Percentiles rank a stretch among this genome's conserved stretches.
phyloP scores from a whole-genome alignment of 1,140 invertebrate species.

The Parasteatoda tepidariorum region DNA sequence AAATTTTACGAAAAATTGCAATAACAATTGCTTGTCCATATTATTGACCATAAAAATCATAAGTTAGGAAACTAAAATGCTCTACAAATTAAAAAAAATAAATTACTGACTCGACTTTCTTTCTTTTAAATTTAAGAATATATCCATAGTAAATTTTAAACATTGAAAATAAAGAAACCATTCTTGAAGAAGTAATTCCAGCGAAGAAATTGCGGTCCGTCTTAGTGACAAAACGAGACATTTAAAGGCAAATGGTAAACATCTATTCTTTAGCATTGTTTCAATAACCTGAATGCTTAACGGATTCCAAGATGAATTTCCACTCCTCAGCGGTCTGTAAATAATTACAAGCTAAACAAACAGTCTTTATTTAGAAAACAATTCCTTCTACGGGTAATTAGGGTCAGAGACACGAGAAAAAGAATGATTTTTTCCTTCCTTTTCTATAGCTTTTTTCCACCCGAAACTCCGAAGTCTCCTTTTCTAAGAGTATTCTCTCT shows the following conservation, averaged over 20 bases:
- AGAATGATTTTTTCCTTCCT: slow-evolving; percentile 1
- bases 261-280: neutral
- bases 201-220: no score
- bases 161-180: no score
- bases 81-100: no score
- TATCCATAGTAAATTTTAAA: no score
- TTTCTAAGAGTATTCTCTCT: neutral
- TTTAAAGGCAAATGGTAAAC: no score
- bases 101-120: neutral
- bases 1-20: no score
- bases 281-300: neutral
- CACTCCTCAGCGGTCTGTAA: slow-evolving; percentile 35
- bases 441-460: neutral
- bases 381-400: slow-evolving; percentile 44
- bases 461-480: neutral
- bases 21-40: no score
- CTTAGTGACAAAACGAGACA: no score
- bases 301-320: neutral
- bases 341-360: slow-evolving; percentile 57
- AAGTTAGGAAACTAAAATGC: no score
- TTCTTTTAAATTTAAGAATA: neutral
- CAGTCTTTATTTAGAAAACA: slow-evolving; percentile 51
- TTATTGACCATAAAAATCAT: no score
- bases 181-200: no score
- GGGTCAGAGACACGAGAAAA: slow-evolving; percentile 34